Conservation (phyloP, 1,140 invertebrate genomes). For the Acromyrmex echinatior region DNA sequence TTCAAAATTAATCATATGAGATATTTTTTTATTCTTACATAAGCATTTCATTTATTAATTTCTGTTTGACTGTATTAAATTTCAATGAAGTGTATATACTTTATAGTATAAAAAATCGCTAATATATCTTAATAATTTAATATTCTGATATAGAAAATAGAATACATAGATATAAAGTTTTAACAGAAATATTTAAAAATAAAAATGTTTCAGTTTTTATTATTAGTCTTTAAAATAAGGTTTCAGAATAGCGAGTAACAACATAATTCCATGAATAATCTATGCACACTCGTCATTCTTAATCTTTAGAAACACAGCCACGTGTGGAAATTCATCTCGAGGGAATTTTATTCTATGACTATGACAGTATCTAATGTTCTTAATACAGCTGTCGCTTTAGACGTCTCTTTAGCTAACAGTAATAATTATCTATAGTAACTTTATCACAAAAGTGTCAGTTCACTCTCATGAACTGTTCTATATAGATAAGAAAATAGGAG, state of each 20-base stretch:
- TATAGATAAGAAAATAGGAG: slow-evolving; percentile 16
- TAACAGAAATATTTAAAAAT: background rate
- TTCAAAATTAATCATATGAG: background rate
- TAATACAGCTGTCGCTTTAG: slow-evolving; percentile 12
- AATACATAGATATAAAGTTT: background rate
- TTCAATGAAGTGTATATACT: background rate
- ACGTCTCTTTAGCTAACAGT: background rate
- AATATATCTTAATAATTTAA: background rate
- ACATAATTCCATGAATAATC: background rate
- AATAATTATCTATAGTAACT: slow-evolving; percentile 11
- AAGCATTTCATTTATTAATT: background rate
- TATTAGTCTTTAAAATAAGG: background rate
- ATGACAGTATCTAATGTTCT: slow-evolving; percentile 5
- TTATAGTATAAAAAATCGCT: background rate
- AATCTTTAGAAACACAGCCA: background rate
- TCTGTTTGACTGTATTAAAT: background rate
- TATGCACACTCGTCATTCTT: background rate
- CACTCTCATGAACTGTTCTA: background rate
- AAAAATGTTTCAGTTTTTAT: background rate
- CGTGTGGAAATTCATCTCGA: background rate
- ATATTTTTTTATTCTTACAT: background rate
- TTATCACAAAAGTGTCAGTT: slow-evolving; percentile 30
- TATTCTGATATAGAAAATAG: background rate
- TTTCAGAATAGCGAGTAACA: background rate
- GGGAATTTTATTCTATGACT: slow-evolving; percentile 1